These are phyloP conservation scores for Morpho helenor DNA, from an alignment of 2,888 invertebrate species.

Conservation along the genomic window DNA sequence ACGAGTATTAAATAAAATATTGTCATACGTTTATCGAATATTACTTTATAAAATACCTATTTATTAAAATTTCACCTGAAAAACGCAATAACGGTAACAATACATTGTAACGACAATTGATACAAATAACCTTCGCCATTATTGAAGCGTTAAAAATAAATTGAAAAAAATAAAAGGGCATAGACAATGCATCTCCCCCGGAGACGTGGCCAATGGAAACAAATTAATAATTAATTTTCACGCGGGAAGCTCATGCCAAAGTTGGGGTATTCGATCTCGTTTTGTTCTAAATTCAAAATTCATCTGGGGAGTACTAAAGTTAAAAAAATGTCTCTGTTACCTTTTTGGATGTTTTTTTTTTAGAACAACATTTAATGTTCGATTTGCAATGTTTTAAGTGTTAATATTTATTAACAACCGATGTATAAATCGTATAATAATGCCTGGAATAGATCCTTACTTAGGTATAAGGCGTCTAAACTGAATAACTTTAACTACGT, in stretches of 20 bases:
- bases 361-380: slow-evolving; percentile 9
- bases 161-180: slow-evolving; percentile 41
- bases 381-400: slow-evolving; percentile 26
- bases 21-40: not conserved
- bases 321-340: slow-evolving; percentile 50
- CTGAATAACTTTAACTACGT: too few relatives aligned
- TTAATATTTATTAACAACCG: not conserved
- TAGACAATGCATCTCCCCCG: slow-evolving; percentile 52
- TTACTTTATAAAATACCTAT: not conserved
- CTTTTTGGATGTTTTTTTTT: slow-evolving; percentile 31
- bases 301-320: slow-evolving; percentile 57
- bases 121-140: slow-evolving; percentile 58
- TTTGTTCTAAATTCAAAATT: slow-evolving; percentile 68
- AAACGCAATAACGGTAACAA: slow-evolving; percentile 13
- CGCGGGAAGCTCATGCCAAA: slow-evolving; percentile 54
- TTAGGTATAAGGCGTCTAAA: too few relatives aligned
- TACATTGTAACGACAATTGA: slow-evolving; percentile 41
- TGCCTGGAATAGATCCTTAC: too few relatives aligned
- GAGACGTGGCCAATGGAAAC: slow-evolving; percentile 59
- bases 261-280: slow-evolving; percentile 60
- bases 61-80: slow-evolving; percentile 7
- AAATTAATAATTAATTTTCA: slow-evolving; percentile 76
- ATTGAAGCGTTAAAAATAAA: slow-evolving; percentile 58
- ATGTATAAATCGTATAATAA: not conserved
- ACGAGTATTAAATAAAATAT: not conserved